A percentile compares a stretch with the other conserved stretches of the same genome.
Conservation (phyloP, 2,888 invertebrate genomes). For the Chrysodeixis includens region DNA sequence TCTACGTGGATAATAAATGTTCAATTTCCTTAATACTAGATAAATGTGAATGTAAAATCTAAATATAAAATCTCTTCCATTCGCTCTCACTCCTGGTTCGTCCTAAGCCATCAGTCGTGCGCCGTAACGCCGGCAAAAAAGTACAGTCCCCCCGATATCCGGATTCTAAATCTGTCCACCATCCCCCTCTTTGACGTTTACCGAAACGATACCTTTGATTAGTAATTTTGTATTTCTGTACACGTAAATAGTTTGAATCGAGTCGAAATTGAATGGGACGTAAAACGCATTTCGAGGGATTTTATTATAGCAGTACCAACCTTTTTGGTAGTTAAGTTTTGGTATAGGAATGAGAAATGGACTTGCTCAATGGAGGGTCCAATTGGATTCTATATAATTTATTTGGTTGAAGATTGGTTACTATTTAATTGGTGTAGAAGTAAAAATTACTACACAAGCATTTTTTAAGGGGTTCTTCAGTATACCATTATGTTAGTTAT, state of each 20-base stretch:
- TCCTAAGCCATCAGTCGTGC: constrained; percentile 65
- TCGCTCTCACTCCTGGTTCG: constrained; percentile 40
- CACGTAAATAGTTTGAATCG: constrained; percentile 56
- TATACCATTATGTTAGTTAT: too few relatives aligned
- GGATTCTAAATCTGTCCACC: constrained; percentile 80
- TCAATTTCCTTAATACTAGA: too few relatives aligned
- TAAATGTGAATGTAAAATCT: too few relatives aligned
- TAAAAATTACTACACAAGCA: background rate
- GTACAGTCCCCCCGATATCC: constrained; percentile 78
- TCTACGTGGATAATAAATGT: too few relatives aligned
- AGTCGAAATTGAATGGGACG: constrained; percentile 48
- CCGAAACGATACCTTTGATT: constrained; percentile 72
- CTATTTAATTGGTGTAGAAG: background rate
- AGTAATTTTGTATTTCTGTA: constrained; percentile 67
- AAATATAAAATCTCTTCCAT: constrained; percentile 46
- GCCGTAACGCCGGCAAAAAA: constrained; percentile 75
- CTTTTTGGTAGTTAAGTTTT: constrained; percentile 26
- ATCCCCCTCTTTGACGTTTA: constrained; percentile 72
- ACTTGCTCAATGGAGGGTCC: constrained; percentile 8
- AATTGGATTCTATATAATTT: constrained; percentile 21
- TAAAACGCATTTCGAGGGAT: constrained; percentile 45
- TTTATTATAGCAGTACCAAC: constrained; percentile 46
- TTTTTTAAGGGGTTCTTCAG: background rate
- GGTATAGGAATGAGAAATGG: constrained; percentile 36
- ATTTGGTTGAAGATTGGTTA: background rate